phyloP scores from a whole-genome alignment of 2,888 invertebrate species.

The Metellina segmentata region DNA sequence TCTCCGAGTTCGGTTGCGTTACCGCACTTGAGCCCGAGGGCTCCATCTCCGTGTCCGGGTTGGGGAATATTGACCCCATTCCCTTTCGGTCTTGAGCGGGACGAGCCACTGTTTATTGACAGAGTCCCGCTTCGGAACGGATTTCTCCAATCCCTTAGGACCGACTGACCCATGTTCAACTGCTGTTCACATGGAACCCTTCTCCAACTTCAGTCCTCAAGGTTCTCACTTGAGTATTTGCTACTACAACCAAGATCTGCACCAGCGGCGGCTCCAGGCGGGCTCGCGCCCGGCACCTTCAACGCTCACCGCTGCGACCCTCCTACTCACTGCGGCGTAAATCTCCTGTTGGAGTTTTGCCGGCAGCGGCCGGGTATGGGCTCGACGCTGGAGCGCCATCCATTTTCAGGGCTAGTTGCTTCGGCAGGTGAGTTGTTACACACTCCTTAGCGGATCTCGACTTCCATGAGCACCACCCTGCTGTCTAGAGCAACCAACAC shows the following conservation, averaged over 20 bases:
- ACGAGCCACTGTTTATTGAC: no score
- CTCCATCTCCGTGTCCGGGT: conserved; percentile 78
- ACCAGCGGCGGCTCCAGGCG: conserved; percentile 82
- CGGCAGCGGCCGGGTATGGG: no score
- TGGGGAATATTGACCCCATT: conserved; percentile 80
- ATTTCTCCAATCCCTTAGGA: conserved; percentile 80
- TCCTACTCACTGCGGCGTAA: conserved; percentile 83
- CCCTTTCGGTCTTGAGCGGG: conserved; percentile 79
- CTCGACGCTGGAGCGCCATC: no score
- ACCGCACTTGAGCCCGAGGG: conserved; percentile 78
- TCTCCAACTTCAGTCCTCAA: conserved; percentile 79
- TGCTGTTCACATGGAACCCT: conserved; percentile 85
- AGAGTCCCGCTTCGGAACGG: conserved; percentile 35
- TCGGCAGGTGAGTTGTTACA: no score
- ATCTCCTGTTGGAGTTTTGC: no score
- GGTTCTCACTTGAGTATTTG: conserved; percentile 84
- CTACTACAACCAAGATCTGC: conserved; percentile 87
- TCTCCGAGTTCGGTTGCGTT: conserved; percentile 81
- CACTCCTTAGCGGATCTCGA: no score
- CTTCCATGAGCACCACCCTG: no score
- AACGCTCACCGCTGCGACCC: conserved; percentile 83
- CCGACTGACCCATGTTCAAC: conserved; percentile 82
- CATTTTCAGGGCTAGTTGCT: no score
- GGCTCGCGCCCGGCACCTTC: conserved; percentile 85
- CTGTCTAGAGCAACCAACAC: no score